Base-by-base conservation (phyloP, 2,797 vertebrate species). In the Philypnodon macrostomus region DNA sequence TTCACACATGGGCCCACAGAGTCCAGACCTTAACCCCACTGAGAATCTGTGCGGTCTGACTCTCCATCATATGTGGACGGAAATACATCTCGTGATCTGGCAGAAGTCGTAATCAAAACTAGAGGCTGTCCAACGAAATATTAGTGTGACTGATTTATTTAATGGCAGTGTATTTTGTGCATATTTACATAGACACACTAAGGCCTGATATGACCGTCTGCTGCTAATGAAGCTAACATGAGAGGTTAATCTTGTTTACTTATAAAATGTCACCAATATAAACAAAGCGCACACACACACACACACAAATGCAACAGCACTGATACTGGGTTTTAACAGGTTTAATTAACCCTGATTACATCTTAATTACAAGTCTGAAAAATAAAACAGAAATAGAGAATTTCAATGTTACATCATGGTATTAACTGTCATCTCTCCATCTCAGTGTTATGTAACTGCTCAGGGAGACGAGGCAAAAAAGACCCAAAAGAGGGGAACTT, bases 271-370 rank as follows among this genome's bases (percentile, higher is more conserved):
- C n/a, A n/a, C n/a, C n/a, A n/a, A n/a, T n/a, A n/a, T n/a, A n/a
- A 54, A 71, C 67, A 58, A 75, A 84, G 57, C 45, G 26, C 23
- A 11, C n/a, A n/a, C n/a, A n/a, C n/a, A n/a, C n/a, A 47, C 47
- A 47, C 29, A 74, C 81, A 83, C 57, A 77, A 77, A 72, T 45
- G 74, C 54, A 59, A 10, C 13, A 37, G 48, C 52, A 62, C 50
- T 60, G 31, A 73, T 63, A 61, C 61, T 79, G 85, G 83, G 84
- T 87, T 91, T 89, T 73, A 89, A 89, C 84, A 76, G 68, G 85
- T 92, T 91, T 91, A 91, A 90, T 86, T 81, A 89, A 90, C 88
- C 90, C 89, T 90, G 89, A 90, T 90, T 91, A 90, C 88, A 89
- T 74, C 86, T 87, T 89, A 88, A 90, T 91, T 89, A 91, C 88